Evolutionary conservation across 2,888 invertebrate species (phyloP), one percentile per base, ranked within the genome.

Genomic region (Drosophila kambysellisi): DNA sequence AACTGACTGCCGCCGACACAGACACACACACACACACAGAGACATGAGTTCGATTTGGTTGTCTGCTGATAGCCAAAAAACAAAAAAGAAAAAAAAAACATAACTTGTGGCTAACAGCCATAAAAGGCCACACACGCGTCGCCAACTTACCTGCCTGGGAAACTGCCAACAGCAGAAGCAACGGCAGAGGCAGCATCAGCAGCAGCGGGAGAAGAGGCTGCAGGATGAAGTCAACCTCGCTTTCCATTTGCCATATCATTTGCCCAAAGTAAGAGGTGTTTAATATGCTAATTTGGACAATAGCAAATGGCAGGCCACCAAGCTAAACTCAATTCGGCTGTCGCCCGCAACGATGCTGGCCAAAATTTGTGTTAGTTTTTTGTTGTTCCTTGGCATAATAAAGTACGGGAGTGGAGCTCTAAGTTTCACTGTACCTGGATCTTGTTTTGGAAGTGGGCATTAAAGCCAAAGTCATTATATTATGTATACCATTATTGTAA

Each of bases 181-280:
- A 15, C 25, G 25, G 43, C 43, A 51, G 32, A 39, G n/a, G 39
- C 33, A 56, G 8, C 25, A 15, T 39, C 43, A 60, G 33, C 43
- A 39, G 30, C 41, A 12, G 41, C 33, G 12, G 32, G 5, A 30
- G 29, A 32, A 29, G 57, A 12, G 8, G 63, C 50, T 57, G 35
- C 33, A 54, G 59, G 58, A 59, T 59, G 53, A 50, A 68, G 59
- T 68, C 68, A 73, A 51, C 77, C 69, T 63, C 58, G 82, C 84
- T 80, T 82, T 83, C 84, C 89, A 81, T 80, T 70, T 54, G 83
- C 79, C 76, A 66, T 76, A 82, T 88, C 85, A 88, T 83, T 85
- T 82, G 85, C 70, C 89, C 84, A 84, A 89, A 89, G 84, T 87
- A 87, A 87, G 88, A 84, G 88, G 84, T 89, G 84, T 84, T 84